Conservation (phyloP, 2,113 vertebrate species). For the Megaceryle torquata region DNA sequence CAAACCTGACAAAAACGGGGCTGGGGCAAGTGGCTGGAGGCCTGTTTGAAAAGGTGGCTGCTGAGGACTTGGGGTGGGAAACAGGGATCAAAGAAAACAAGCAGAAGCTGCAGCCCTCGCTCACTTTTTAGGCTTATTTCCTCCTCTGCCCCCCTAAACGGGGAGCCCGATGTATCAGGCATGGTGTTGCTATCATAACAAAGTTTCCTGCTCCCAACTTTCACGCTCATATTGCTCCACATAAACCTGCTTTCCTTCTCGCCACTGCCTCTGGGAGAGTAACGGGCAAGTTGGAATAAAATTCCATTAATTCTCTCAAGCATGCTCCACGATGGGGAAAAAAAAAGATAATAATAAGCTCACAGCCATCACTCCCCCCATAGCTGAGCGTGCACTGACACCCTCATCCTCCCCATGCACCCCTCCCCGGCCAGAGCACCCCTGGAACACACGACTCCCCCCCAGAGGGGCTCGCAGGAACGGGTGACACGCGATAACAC, state of each 20-base stretch:
- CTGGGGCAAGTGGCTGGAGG: not conserved
- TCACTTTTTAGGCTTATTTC: not conserved
- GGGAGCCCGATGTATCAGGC: not conserved
- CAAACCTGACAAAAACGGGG: not conserved
- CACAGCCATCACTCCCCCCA: not conserved
- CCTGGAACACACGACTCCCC: not conserved
- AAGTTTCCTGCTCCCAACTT: slow-evolving; percentile 34
- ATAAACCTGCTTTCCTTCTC: not conserved
- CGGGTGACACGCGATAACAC: fast-evolving
- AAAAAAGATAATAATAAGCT: not conserved
- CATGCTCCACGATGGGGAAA: fast-evolving
- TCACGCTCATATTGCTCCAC: not conserved
- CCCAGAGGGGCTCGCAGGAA: not conserved
- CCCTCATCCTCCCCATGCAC: not conserved
- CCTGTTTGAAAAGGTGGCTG: not conserved
- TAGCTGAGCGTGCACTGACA: too few species aligned
- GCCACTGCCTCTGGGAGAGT: not conserved
- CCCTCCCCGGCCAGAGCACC: not conserved
- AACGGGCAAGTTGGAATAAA: not conserved
- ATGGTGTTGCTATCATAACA: not conserved
- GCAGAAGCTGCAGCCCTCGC: not conserved
- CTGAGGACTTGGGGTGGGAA: not conserved
- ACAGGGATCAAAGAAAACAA: not conserved
- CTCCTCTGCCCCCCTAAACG: not conserved
- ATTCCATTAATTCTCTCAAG: not conserved